These are phyloP conservation scores for Solea senegalensis DNA, from an alignment of 2,113 vertebrate species.

Conservation along the genomic window DNA sequence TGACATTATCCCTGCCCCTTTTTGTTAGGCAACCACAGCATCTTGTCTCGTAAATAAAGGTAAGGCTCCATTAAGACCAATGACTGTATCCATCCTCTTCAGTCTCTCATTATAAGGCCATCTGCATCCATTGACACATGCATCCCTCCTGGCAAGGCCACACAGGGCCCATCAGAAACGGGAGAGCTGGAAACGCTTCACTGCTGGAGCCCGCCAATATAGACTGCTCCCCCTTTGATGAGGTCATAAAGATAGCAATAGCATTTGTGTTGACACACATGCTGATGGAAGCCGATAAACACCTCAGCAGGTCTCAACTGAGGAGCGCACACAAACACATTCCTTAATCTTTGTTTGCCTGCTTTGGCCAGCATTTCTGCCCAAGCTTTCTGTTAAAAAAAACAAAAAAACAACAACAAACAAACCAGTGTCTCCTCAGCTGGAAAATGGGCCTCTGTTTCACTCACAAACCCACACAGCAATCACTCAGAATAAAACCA, in stretches of 20 bases:
- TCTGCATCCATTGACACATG: conserved; percentile 59
- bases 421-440: conserved; percentile 57
- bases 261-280: conserved; percentile 26
- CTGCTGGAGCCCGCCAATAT: conserved; percentile 23
- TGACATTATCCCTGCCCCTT: conserved; percentile 68
- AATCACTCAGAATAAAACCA: conserved; percentile 46
- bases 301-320: conserved; percentile 14
- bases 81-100: conserved; percentile 63
- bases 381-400: conserved; percentile 37
- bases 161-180: conserved; percentile 32
- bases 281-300: conserved; percentile 25
- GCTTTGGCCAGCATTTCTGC: conserved; percentile 35
- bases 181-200: conserved; percentile 44
- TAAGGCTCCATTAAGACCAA: conserved; percentile 57
- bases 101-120: conserved; percentile 70
- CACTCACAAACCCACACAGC: conserved; percentile 14
- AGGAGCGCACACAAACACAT: not conserved
- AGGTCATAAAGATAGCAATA: conserved; percentile 60
- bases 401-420: conserved; percentile 18
- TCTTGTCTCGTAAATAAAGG: conserved; percentile 75
- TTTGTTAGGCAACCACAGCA: conserved; percentile 68
- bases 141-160: conserved; percentile 63
- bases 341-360: conserved; percentile 39
- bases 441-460: conserved; percentile 59
- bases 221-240: conserved; percentile 44